A percentile compares a stretch with the other conserved stretches of the same genome.
Evolutionary conservation across 2,888 invertebrate genomes (phyloP).

Genomic region (Ephialtes manifestator): DNA sequence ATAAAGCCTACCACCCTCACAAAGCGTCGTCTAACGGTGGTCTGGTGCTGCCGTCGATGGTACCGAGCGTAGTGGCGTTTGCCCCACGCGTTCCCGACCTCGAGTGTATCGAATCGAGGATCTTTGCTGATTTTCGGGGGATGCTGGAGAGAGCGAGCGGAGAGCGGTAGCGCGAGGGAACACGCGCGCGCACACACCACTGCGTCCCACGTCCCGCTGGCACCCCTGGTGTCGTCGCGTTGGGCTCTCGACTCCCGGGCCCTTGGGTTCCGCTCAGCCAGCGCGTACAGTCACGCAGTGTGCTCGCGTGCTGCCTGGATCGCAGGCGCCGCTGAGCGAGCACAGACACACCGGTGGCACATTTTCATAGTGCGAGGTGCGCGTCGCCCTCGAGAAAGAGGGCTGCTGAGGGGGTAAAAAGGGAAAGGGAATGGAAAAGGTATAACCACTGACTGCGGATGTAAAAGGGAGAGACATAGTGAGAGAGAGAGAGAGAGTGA

Average conservation of each 20-base stretch:
- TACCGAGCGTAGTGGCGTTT: slow-evolving; percentile 23
- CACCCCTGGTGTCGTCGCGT: slow-evolving; percentile 67
- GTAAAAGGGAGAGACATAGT: slow-evolving; percentile 2
- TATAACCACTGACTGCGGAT: slow-evolving; percentile 1
- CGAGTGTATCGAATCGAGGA: slow-evolving; percentile 82
- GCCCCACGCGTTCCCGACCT: slow-evolving; percentile 77
- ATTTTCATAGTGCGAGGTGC: slow-evolving; percentile 42
- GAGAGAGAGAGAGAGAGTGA: slow-evolving; percentile 47
- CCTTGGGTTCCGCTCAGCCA: slow-evolving; percentile 73
- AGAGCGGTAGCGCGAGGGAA: slow-evolving; percentile 45
- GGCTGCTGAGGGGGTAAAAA: background rate
- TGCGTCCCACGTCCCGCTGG: slow-evolving; percentile 64
- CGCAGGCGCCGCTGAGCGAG: slow-evolving; percentile 77
- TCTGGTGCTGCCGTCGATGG: slow-evolving; percentile 15
- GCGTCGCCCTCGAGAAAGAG: slow-evolving; percentile 13
- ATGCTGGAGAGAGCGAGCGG: slow-evolving; percentile 72
- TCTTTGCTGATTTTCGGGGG: slow-evolving; percentile 83
- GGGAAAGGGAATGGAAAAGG: slow-evolving; percentile 2
- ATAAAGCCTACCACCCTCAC: background rate
- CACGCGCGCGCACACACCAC: slow-evolving; percentile 66
- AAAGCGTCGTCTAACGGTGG: slow-evolving; percentile 26
- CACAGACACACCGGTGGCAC: slow-evolving; percentile 47
- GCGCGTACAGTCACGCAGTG: slow-evolving; percentile 78
- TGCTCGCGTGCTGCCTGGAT: slow-evolving; percentile 82
- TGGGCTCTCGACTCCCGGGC: slow-evolving; percentile 77